Base-by-base conservation (phyloP, 2,888 invertebrate species). In the Protonemura montana region DNA sequence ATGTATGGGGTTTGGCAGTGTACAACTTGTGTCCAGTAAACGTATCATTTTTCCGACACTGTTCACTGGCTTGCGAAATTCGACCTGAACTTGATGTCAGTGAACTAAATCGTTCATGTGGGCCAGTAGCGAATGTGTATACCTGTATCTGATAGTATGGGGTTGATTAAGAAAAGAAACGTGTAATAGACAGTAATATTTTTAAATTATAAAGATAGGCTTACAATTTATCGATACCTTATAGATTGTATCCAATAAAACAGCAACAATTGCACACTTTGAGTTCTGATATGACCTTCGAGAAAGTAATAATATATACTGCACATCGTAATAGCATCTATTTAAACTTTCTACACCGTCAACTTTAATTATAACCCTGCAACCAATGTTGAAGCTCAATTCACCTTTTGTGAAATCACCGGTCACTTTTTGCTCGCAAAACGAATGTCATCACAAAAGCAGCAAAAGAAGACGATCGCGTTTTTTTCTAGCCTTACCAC, bases 231-330 rank as follows among this genome's bases (percentile, higher is more conserved):
- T 3, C 35, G 35, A 35, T 6, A 35, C 35, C 10, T 35, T 35
- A 35, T 35, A 35, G 35, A 35, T 59, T 21, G 59, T 59, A 13
- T 59, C 59, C 59, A 59, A 59, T 59, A 59, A 59, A 59, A 21
- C 59, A 21, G 16, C 2, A 16, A 21, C 21, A 59, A 59, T 59
- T 59, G 59, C 59, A 59, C 59, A 59, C 59, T 59, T 59, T 59
- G 59, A 21, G 59, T 21, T 59, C 59, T 7, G 59, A 59, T 59
- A 59, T 59, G 59, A 59, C 59, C 59, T 59, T 59, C 59, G 59
- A 21, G 59, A 59, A 59, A 59, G 59, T 59, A 59, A 59, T 59
- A 59, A 59, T 59, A 59, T 59, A 59, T 59, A 59, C 59, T 59
- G 13, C 59, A 59, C 59, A 7, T 59, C 59, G 59, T 59, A 21